phyloP scores from a whole-genome alignment of 2,888 invertebrate genomes.

The Nemurella pictetii region DNA sequence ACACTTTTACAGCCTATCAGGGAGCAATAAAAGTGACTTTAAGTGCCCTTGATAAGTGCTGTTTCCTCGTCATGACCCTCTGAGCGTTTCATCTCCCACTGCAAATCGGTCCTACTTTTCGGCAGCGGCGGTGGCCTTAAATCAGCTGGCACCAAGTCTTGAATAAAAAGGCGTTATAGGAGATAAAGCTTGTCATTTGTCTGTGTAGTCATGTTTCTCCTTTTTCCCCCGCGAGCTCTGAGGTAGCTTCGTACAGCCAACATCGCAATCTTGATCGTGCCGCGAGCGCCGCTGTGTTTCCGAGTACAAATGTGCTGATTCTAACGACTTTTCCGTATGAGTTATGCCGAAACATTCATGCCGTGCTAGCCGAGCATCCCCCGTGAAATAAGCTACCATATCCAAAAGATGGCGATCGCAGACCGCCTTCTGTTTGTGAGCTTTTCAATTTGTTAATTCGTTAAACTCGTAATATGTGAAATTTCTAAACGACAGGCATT shows the following conservation, averaged over 20 bases:
- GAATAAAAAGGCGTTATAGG: conserved; percentile 52
- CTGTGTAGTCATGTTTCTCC: conserved; percentile 41
- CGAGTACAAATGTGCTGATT: background rate
- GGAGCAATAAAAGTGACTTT: conserved; percentile 55
- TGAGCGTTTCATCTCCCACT: conserved; percentile 41
- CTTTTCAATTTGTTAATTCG: background rate
- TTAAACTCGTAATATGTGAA: background rate
- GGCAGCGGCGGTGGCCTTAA: conserved; percentile 47
- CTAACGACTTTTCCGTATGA: background rate
- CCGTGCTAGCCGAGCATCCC: background rate
- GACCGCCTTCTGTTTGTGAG: too few species aligned
- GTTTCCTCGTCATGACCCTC: conserved; percentile 44
- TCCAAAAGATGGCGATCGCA: too few species aligned
- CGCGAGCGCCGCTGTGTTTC: background rate
- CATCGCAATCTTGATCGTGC: background rate
- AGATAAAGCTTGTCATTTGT: conserved; percentile 54
- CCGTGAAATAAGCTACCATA: too few species aligned
- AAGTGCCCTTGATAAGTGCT: conserved; percentile 55
- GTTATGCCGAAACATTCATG: background rate
- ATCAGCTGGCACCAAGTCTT: conserved; percentile 48
- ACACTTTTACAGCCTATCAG: conserved; percentile 56
- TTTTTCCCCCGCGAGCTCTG: conserved; percentile 44
- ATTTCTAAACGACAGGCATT: background rate
- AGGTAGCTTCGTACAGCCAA: conserved; percentile 40
- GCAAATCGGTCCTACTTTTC: conserved; percentile 52